Evolutionary conservation across 2,797 vertebrate species (phyloP).

Genomic region (Thripadectes ignobilis): DNA sequence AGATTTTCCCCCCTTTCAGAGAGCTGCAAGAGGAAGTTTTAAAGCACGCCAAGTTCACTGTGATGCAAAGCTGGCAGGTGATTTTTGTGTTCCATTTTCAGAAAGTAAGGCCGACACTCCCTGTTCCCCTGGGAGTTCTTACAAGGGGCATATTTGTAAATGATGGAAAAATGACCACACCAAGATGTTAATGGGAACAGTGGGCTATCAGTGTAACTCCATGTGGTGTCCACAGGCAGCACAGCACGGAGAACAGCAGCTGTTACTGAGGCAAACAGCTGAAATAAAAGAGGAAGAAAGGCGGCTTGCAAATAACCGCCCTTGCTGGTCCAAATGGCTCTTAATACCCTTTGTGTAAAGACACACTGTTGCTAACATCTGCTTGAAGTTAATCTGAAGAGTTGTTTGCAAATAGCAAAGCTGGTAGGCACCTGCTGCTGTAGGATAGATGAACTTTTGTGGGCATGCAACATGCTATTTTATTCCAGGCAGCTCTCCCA

Average conservation of each 20-base stretch:
- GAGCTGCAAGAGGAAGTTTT: background rate
- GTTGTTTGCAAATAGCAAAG: conserved; percentile 59
- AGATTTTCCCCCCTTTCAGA: background rate
- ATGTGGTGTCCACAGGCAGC: background rate
- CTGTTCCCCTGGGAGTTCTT: background rate
- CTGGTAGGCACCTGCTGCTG: conserved; percentile 64
- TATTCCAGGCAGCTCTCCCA: background rate
- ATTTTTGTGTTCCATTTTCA: background rate
- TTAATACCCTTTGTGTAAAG: conserved; percentile 57
- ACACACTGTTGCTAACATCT: conserved; percentile 68
- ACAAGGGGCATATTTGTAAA: background rate
- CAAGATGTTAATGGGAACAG: background rate
- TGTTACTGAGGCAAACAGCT: conserved; percentile 68
- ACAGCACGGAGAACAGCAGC: conserved; percentile 62
- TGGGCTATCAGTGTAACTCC: background rate
- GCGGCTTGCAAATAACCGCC: conserved; percentile 58
- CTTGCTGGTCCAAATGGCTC: conserved; percentile 61
- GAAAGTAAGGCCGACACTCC: background rate
- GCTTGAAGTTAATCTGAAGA: conserved; percentile 72
- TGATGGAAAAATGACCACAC: background rate
- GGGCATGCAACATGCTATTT: conserved; percentile 6
- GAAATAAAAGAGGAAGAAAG: conserved; percentile 74
- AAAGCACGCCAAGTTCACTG: background rate
- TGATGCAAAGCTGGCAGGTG: background rate
- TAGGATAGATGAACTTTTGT: conserved; percentile 63